Base-by-base conservation (phyloP, 2,888 invertebrate species). In the Piscicola geometra region DNA sequence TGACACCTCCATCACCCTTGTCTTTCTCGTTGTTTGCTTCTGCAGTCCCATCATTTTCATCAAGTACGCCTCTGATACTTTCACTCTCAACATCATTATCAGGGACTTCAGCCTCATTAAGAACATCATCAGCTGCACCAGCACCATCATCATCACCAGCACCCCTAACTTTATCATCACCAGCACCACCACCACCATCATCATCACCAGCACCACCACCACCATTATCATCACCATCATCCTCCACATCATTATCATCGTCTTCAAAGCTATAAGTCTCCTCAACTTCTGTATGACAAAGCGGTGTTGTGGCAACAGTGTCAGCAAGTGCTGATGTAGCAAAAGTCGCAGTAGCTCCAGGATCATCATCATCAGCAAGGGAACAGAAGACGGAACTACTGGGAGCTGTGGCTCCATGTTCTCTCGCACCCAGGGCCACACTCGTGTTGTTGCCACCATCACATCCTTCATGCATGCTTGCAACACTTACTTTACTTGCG, bases 201-300 rank as follows among this genome's bases (percentile, higher is more conserved):
- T 64, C 21, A n/a, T 28, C 21, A 30, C 21, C 21, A 30, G 3
- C 30, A n/a, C 9, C 64, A 9, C 21, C 21, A 64, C 21, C 21
- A 28, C 21, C 64, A 30, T 64, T 21, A 64, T 64, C 64, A 28
- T 64, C 64, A 64, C 21, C 64, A 64, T 64, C 30, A 64, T 64
- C 64, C 5, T 64, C 30, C 3, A 12, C 64, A 30, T 64, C 52
- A 15, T 50, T n/a, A 71, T 71, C 71, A 50, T 71, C 71, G 12
- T 33, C n/a, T n/a, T 30, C 1, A 30, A 50, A 25, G 32, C n/a
- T 30, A 50, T 50, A 32, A 30, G 41, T 50, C 32, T 71, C 52
- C 1, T 41, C 41, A n/a, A 50, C 47, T 2, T 30, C 71, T 32
- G 30, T n/a, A n/a, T n/a, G n/a, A n/a, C n/a, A n/a, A n/a, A n/a